A percentile compares a stretch with the other conserved stretches of the same genome.
Evolutionary conservation across 1,140 invertebrate genomes (phyloP).

Genomic region (Batillaria attramentaria): DNA sequence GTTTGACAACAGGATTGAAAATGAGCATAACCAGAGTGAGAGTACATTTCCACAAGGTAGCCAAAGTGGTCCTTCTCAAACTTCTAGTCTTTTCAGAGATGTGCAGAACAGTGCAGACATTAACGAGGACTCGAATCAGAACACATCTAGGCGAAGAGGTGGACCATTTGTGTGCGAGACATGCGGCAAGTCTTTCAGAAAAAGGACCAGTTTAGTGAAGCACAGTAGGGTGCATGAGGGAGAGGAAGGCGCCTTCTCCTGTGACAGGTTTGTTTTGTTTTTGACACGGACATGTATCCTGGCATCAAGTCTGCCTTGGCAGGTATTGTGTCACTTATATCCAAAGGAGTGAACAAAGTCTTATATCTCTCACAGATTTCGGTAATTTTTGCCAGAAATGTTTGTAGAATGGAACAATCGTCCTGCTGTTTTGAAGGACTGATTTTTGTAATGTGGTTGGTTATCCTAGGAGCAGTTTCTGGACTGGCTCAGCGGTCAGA

Average conservation of each 20-base stretch:
- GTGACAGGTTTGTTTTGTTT: not conserved
- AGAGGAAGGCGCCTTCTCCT: not conserved
- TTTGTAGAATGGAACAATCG: not conserved
- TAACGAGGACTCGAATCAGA: not conserved
- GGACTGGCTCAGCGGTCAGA: too few species aligned
- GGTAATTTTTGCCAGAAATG: not conserved
- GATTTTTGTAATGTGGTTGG: not conserved
- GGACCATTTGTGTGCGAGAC: not conserved
- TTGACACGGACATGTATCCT: not conserved
- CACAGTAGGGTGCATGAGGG: not conserved
- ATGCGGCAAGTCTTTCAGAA: not conserved
- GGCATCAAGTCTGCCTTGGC: too few species aligned
- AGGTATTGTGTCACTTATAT: not conserved
- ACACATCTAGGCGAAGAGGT: not conserved
- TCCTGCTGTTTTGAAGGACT: not conserved
- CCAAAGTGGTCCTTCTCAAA: too few species aligned
- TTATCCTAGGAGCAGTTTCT: too few species aligned
- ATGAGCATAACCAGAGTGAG: too few species aligned
- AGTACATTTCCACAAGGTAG: too few species aligned
- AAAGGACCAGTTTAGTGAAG: not conserved
- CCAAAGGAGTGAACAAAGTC: not conserved
- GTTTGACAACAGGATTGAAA: too few species aligned
- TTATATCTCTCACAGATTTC: not conserved
- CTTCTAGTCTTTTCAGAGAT: not conserved
- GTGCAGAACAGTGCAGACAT: not conserved